Evolutionary conservation across 2,113 vertebrate species (phyloP), one percentile per base, ranked within the genome.

Genomic region (Thunnus maccoyii): DNA sequence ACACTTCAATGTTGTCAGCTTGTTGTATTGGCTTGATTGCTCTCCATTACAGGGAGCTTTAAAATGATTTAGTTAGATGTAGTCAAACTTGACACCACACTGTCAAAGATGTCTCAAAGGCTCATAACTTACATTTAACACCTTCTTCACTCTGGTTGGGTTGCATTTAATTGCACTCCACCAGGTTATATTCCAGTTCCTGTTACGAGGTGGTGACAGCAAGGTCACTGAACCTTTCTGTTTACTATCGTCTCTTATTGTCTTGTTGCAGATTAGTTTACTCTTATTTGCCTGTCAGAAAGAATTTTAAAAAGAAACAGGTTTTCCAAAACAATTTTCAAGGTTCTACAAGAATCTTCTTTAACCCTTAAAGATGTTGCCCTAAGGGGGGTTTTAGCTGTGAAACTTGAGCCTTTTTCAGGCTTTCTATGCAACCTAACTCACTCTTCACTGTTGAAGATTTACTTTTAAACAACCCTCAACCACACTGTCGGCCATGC

Each of bases 401-500:
- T 56, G 9, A 9, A 6, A 56, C 41, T 65, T 3, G 0, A 60
- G 12, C 4, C 25, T 25, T 77, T 60, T 60, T 44, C 16, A 25
- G 12, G 18, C n/a, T 44, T 54, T 10, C 11, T 32, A n/a, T 11
- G 14, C n/a, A 18, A 17, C 81, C 44, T 9, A 41, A 41, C 32
- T 36, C n/a, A 16, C 18, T 66, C 62, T 20, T 18, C 9, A 47
- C 22, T 78, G 67, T 73, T 41, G 18, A 75, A 73, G 52, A 60
- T 65, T 77, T 73, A 68, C 80, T 72, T 58, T 68, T 71, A 57
- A 72, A 48, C 76, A 71, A 46, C 63, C 20, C 30, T 60, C 12
- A 16, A 32, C 58, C 46, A n/a, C 54, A 64, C 9, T 81, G 66
- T 80, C 74, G 51, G 77, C 82, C 36, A 6, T 72, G 65, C 47